Base-by-base conservation (phyloP, 2,888 invertebrate genomes). In the Neoaliturus tenellus region DNA sequence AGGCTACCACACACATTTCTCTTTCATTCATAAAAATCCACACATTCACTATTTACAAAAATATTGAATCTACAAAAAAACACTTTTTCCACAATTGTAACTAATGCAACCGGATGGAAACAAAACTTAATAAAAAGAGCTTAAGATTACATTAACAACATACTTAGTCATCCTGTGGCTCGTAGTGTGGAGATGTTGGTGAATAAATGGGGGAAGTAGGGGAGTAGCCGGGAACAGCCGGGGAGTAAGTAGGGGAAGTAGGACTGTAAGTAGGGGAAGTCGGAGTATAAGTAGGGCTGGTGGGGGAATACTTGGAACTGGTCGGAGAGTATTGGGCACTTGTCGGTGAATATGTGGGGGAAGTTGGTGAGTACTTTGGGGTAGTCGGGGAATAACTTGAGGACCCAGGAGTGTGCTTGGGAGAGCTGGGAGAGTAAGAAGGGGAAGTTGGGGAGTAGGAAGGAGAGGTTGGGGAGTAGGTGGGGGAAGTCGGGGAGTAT, bases 301-400 rank as follows among this genome's bases (percentile, higher is more conserved):
- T 93, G 0, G 95, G 95, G 8, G 93, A 91, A 86, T 95, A 87
- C 58, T 85, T 85, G 31, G 86, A 94, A 88, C 95, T 93, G 84
- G 96, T 95, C 0, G 96, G 96, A 0, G 96, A 96, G 89, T 96
- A 96, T 89, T 93, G 94, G 0, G 95, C 96, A 87, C 95, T 96
- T 0, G 96, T 95, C 1, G 97, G 97, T 0, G 96, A 95, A 90
- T 98, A 98, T 87, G 95, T 95, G 0, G 97, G 98, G 86, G 96
- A 96, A 0, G 96, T 96, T 0, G 98, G 98, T 0, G 96, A 96
- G 90, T 97, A 97, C 82, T 94, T 91, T 0, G 95, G 95, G n/a
- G 93, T 93, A 0, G 75, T 91, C 89, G 41, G 87, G 85, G 88
- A 89, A 82, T 90, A 90, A 69, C 88, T 88, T 20, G 89, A 89